Base-by-base conservation (phyloP, 2,797 vertebrate species). In the Artibeus jamaicensis region DNA sequence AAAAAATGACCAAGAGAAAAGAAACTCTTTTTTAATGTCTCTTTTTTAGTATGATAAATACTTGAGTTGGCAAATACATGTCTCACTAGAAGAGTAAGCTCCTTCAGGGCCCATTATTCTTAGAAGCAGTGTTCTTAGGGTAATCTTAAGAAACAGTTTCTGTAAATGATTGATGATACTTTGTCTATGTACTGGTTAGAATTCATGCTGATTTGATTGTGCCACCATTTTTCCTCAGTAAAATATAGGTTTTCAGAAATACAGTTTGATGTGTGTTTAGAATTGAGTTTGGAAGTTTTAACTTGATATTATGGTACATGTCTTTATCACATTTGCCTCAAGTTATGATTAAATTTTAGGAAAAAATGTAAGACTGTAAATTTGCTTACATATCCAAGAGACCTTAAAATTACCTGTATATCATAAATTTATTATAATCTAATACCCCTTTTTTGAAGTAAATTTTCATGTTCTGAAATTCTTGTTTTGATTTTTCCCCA, bases 21-120 rank as follows among this genome's bases (percentile, higher is more conserved):
- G 88, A 95, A 97, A 46, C 78, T 95, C 57, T 93, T 96, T 93
- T 96, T 94, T 95, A 91, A 91, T 88, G 84, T 68, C 92, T 92
- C n/a, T n/a, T n/a, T n/a, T n/a, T n/a, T n/a, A 78, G 46, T 84
- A 3, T 96, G 89, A 86, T 77, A 95, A 96, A 95, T 67, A 77
- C 76, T 95, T 94, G 57, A 94, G 70, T 77, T 89, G 91, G 82
- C 71, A 84, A 94, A 90, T 34, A 29, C 2, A 1, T 77, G 59
- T 82, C 57, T 68, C 89, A 82, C 3, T n/a, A 85, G 83, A 73
- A 86, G 42, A 22, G 22, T 67, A 32, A 96, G 29, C 81, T 92
- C 90, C 94, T 93, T 89, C 34, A 70, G 77, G 93, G 82, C 70
- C 46, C 37, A 68, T 73, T 89, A 92, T 94, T 74, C 34, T 84